phyloP scores from a whole-genome alignment of 2,888 invertebrate species.

The Plagiodera versicolora region DNA sequence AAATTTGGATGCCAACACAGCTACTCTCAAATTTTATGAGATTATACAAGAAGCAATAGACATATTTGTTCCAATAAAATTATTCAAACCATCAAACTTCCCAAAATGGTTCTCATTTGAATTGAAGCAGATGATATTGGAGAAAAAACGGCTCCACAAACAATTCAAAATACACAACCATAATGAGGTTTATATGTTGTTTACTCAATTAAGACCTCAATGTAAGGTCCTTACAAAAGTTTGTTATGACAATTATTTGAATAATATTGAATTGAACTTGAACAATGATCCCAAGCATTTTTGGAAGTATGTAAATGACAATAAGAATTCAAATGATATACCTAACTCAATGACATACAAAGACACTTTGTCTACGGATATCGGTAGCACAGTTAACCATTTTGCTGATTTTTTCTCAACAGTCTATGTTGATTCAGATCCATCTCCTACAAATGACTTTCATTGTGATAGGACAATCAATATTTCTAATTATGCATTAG shows the following conservation, averaged over 20 bases:
- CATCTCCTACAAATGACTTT: no score
- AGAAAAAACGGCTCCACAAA: conserved; percentile 6
- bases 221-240: conserved; percentile 7
- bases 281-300: conserved; percentile 7
- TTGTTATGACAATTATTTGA: conserved; percentile 7
- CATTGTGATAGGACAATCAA: no score
- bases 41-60: conserved; percentile 8
- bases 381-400: background rate
- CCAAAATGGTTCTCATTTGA: conserved; percentile 8
- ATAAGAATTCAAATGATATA: background rate
- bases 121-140: conserved; percentile 10
- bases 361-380: conserved; percentile 1
- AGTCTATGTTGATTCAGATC: no score
- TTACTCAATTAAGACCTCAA: conserved; percentile 9
- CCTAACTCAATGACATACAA: background rate
- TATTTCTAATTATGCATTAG: no score
- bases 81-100: conserved; percentile 6
- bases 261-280: conserved; percentile 6
- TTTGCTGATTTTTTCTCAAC: conserved; percentile 1
- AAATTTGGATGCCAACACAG: conserved; percentile 10
- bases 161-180: no score
- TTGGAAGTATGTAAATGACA: conserved; percentile 5
- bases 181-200: conserved; percentile 8
- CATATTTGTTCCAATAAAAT: conserved; percentile 9
- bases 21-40: conserved; percentile 6